Percentiles rank a stretch among this genome's conserved stretches.
Conservation (phyloP, 1,140 invertebrate species). For the Anoplophora glabripennis region DNA sequence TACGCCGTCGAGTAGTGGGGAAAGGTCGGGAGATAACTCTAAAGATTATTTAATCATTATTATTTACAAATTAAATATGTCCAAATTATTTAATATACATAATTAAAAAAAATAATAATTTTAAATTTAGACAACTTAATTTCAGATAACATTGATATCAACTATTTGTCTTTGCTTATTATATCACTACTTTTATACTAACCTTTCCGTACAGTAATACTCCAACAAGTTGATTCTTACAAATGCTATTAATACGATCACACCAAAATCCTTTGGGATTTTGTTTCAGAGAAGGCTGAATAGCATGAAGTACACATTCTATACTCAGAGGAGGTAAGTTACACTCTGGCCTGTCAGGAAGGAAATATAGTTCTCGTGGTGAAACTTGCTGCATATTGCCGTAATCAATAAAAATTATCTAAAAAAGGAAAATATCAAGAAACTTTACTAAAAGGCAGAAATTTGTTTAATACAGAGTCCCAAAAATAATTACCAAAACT, state of each 20-base stretch:
- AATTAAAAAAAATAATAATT: too few relatives aligned
- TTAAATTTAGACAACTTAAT: too few relatives aligned
- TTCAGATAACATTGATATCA: too few relatives aligned
- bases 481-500: too few relatives aligned
- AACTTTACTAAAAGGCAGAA: too few relatives aligned
- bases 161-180: not conserved
- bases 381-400: constrained; percentile 59
- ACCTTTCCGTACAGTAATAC: constrained; percentile 51
- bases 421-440: constrained; percentile 23
- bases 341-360: constrained; percentile 40
- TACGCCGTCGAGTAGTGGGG: too few relatives aligned
- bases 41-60: too few relatives aligned
- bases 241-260: constrained; percentile 52
- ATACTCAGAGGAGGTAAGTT: constrained; percentile 59
- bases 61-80: too few relatives aligned
- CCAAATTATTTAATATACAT: too few relatives aligned
- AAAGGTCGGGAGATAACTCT: too few relatives aligned
- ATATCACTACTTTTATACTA: constrained; percentile 8
- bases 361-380: constrained; percentile 38
- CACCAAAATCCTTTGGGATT: constrained; percentile 62
- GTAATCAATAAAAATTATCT: constrained; percentile 76
- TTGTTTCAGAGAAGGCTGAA: constrained; percentile 61
- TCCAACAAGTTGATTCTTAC: constrained; percentile 48
- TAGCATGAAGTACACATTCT: constrained; percentile 65
- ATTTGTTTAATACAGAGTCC: too few relatives aligned